Conservation (phyloP, 2,797 vertebrate species). For the Mus spretus region DNA sequence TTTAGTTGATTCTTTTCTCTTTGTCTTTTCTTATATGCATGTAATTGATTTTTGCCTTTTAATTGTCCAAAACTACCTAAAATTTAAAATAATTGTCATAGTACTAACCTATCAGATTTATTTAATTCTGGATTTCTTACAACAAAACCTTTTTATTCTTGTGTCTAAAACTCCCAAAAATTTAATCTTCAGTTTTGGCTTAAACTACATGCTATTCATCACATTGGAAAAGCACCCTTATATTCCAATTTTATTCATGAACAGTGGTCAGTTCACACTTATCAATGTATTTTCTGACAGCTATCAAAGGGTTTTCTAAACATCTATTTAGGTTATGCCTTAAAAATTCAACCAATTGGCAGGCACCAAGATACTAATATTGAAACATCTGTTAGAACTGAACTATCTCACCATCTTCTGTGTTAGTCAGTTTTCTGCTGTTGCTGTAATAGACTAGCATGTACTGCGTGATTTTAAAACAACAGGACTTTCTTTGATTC, state of each 20-base stretch:
- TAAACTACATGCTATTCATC: not conserved
- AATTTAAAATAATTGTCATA: not conserved
- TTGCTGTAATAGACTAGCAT: not conserved
- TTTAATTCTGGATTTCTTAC: constrained; percentile 30
- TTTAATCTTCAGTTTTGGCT: not conserved
- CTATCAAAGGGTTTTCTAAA: not conserved
- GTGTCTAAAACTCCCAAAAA: not conserved
- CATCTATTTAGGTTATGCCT: not conserved
- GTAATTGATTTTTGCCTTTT: constrained; percentile 9
- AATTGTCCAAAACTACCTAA: not conserved
- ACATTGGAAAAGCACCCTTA: not conserved
- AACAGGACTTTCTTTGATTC: not conserved
- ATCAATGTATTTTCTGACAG: not conserved
- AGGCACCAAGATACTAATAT: not conserved
- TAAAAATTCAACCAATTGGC: not conserved
- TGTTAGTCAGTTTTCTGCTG: not conserved
- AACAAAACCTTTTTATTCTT: not conserved
- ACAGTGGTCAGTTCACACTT: not conserved
- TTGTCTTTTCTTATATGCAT: constrained; percentile 5
- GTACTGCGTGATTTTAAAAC: not conserved
- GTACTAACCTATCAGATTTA: not conserved
- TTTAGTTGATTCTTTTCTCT: constrained; percentile 5
- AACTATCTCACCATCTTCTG: not conserved
- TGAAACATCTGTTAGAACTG: not conserved
- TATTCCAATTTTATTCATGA: not conserved